A percentile compares a stretch with the other conserved stretches of the same genome.
Conservation (phyloP, 2,113 vertebrate species). For the Platichthys stellatus region DNA sequence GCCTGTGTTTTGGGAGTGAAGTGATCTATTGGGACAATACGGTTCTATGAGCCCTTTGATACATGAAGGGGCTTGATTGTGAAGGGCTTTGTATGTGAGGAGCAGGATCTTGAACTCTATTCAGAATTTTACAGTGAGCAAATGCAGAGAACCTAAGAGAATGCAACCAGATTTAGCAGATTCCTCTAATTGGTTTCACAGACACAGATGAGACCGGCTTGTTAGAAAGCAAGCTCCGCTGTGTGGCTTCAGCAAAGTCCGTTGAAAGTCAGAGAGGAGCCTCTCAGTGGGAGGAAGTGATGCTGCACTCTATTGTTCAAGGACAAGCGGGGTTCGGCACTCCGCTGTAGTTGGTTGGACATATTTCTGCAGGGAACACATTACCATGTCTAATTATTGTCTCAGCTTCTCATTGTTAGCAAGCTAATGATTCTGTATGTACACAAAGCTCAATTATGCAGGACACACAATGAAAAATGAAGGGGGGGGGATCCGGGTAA, state of each 20-base stretch:
- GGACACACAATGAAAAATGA: conserved; percentile 13
- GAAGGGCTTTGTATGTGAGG: no score
- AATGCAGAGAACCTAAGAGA: no score
- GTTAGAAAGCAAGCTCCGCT: conserved; percentile 36
- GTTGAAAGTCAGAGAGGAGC: conserved; percentile 58
- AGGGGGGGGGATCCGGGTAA: background rate
- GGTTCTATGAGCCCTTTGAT: no score
- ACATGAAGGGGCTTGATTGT: no score
- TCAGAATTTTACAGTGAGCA: no score
- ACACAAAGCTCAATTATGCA: conserved; percentile 55
- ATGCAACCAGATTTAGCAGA: conserved; percentile 53
- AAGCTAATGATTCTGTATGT: conserved; percentile 46
- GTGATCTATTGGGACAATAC: no score
- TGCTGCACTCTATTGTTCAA: conserved; percentile 57
- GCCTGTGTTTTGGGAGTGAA: no score
- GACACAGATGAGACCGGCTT: conserved; percentile 22
- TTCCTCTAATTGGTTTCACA: conserved; percentile 55
- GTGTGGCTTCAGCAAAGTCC: conserved; percentile 36
- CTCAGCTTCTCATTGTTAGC: conserved; percentile 37
- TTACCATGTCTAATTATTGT: conserved; percentile 60
- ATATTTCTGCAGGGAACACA: conserved; percentile 42
- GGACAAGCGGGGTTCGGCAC: conserved; percentile 8
- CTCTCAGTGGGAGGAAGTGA: conserved; percentile 44
- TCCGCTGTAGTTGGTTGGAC: conserved; percentile 21
- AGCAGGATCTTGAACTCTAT: no score